phyloP scores from a whole-genome alignment of 2,888 invertebrate genomes.

The Antheraea assamensis region DNA sequence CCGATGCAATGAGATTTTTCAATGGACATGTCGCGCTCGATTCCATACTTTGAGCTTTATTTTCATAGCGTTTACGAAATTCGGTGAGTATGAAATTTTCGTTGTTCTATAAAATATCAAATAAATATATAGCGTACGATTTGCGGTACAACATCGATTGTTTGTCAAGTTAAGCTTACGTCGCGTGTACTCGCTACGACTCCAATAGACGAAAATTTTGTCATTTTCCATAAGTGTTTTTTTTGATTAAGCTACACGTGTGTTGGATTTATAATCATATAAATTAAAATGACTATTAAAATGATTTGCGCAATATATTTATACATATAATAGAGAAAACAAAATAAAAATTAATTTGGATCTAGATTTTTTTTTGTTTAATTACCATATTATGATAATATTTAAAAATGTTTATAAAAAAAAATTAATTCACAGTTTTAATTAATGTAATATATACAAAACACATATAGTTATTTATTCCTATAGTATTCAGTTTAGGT shows the following conservation, averaged over 20 bases:
- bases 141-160: background rate
- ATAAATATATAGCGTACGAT: background rate
- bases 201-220: background rate
- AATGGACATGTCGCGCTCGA: background rate
- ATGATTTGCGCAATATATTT: too few relatives aligned
- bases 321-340: too few relatives aligned
- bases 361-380: too few relatives aligned
- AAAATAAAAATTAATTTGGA: too few relatives aligned
- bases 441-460: too few relatives aligned
- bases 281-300: too few relatives aligned
- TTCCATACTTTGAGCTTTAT: slow-evolving; percentile 17
- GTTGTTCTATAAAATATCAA: background rate
- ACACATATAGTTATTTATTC: too few relatives aligned
- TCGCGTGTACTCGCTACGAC: background rate
- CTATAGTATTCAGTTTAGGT: background rate
- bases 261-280: background rate
- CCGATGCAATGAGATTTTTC: slow-evolving; percentile 1
- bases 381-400: too few relatives aligned
- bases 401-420: too few relatives aligned
- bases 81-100: background rate
- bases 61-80: slow-evolving; percentile 3
- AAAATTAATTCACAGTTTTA: too few relatives aligned
- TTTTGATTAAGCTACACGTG: background rate
- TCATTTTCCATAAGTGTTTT: background rate
- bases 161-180: background rate